These are phyloP conservation scores for Drosophila pectinifera DNA, from an alignment of 1,140 invertebrate species.

Conservation along the genomic window DNA sequence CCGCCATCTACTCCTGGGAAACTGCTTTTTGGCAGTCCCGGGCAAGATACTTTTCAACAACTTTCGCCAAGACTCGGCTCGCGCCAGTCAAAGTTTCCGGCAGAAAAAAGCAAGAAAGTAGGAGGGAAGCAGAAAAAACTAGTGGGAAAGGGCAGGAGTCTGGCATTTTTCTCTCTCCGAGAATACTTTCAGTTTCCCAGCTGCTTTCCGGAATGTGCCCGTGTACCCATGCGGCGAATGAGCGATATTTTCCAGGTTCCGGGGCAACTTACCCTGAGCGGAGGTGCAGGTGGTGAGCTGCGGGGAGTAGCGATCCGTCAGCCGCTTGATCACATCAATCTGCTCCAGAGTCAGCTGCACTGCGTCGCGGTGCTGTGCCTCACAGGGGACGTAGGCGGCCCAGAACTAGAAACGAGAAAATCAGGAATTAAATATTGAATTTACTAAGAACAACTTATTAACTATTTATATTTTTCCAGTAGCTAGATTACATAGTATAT, in stretches of 20 bases:
- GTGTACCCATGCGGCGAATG: constrained; percentile 55
- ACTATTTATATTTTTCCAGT: too few species aligned
- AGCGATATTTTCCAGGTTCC: constrained; percentile 23
- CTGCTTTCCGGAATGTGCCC: constrained; percentile 17
- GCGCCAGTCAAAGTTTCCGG: constrained; percentile 49
- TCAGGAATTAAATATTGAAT: not conserved
- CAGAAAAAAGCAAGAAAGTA: constrained; percentile 7
- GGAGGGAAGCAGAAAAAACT: constrained; percentile 12
- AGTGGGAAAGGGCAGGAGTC: constrained; percentile 18
- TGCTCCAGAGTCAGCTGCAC: constrained; percentile 93
- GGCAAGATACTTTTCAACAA: constrained; percentile 60
- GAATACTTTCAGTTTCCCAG: constrained; percentile 30
- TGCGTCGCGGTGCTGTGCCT: constrained; percentile 92
- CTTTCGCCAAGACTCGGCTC: constrained; percentile 35
- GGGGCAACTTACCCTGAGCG: constrained; percentile 87
- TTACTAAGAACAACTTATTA: too few species aligned
- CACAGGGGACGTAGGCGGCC: constrained; percentile 95
- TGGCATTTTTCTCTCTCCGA: constrained; percentile 30
- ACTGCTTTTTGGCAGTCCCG: constrained; percentile 54
- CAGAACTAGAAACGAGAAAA: constrained; percentile 89
- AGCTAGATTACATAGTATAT: too few species aligned
- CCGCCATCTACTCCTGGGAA: constrained; percentile 28
- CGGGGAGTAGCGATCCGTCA: constrained; percentile 89
- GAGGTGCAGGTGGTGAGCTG: constrained; percentile 89
- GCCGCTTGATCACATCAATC: constrained; percentile 92